Conservation (phyloP, 1,140 invertebrate species). For the Arion vulgaris region DNA sequence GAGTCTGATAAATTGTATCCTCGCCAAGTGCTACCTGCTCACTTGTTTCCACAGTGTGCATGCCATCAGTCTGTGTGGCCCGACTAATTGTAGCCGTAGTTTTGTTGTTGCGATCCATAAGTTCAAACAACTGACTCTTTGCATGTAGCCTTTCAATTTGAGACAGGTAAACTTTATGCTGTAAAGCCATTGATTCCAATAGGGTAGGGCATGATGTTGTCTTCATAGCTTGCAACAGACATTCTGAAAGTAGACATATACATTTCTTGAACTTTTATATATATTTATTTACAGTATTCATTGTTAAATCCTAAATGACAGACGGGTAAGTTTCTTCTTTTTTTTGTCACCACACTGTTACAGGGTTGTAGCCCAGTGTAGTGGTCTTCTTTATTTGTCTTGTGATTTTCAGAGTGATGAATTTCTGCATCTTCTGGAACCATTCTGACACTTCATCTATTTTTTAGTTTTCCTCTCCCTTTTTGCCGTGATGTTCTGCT, state of each 20-base stretch:
- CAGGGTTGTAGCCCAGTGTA: no score
- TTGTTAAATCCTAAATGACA: no score
- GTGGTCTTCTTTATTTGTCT: no score
- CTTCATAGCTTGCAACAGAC: constrained; percentile 21
- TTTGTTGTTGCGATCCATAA: constrained; percentile 30
- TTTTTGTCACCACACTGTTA: no score
- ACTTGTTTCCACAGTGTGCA: constrained; percentile 9
- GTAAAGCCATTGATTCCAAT: constrained; percentile 33
- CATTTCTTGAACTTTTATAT: no score
- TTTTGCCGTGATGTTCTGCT: no score
- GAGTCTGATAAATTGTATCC: constrained; percentile 16
- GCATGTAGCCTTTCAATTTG: constrained; percentile 28
- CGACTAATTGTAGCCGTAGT: constrained; percentile 13
- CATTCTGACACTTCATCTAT: no score
- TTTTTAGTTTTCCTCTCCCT: no score
- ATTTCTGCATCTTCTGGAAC: no score
- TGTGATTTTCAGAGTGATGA: no score
- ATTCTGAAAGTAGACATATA: constrained; percentile 7
- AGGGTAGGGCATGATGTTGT: background rate
- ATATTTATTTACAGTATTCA: no score
- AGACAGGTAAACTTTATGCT: constrained; percentile 32
- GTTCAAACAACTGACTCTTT: constrained; percentile 32
- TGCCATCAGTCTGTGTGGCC: constrained; percentile 25
- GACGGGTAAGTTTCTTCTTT: no score
- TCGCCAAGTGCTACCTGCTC: background rate